Conservation (phyloP, 92 coral and sea anemone species). For the Desmophyllum pertusum region DNA sequence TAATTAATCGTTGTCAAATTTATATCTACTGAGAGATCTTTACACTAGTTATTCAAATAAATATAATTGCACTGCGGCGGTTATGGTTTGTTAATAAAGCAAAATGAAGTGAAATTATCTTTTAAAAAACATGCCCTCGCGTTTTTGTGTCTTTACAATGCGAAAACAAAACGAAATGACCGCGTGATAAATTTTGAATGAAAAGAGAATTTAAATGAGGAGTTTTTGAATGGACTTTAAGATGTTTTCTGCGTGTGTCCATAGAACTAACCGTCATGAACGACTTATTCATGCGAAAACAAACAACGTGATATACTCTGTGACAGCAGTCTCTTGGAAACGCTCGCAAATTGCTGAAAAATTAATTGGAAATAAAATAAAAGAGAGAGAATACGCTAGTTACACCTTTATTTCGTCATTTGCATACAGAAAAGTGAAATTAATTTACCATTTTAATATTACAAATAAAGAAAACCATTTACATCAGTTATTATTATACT, state of each 20-base stretch:
- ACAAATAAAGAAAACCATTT: not conserved
- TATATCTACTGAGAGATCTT: not conserved
- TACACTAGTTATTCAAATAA: constrained; percentile 12
- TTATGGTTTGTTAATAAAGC: constrained; percentile 14
- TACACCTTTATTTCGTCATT: not conserved
- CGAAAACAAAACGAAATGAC: constrained; percentile 11
- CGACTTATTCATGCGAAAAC: not conserved
- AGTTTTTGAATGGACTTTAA: not conserved
- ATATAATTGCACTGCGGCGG: not conserved
- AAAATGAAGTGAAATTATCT: constrained; percentile 4
- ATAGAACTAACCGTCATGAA: not conserved
- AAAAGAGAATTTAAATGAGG: constrained; percentile 2
- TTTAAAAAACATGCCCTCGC: not conserved
- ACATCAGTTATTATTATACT: not conserved
- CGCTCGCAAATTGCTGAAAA: not conserved
- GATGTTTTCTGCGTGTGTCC: not conserved
- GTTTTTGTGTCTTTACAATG: not conserved
- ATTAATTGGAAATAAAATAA: not conserved
- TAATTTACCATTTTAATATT: not conserved
- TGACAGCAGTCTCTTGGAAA: not conserved
- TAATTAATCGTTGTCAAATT: constrained; percentile 23
- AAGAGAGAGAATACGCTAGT: not conserved
- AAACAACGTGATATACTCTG: constrained; percentile 2
- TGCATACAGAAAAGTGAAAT: not conserved
- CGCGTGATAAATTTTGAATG: constrained; percentile 10